Conservation (phyloP, 2,113 vertebrate species). For the Dipodomys stephensi region DNA sequence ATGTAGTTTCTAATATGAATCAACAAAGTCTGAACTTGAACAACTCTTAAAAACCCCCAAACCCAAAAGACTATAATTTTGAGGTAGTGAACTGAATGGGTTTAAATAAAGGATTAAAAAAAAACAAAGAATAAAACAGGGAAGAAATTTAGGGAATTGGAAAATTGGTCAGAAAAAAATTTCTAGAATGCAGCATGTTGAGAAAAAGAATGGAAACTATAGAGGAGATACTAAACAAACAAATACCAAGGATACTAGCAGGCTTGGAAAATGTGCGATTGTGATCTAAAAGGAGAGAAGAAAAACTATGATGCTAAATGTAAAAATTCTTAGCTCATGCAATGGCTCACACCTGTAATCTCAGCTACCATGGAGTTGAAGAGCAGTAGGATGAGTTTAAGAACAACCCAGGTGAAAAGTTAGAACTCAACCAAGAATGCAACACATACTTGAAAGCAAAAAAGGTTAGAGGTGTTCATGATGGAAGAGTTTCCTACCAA, state of each 20-base stretch:
- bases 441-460: too few relatives aligned
- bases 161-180: not conserved
- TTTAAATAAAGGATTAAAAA: not conserved
- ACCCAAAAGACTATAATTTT: not conserved
- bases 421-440: too few relatives aligned
- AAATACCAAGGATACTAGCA: not conserved
- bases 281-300: not conserved
- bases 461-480: too few relatives aligned
- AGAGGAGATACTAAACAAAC: not conserved
- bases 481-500: too few relatives aligned
- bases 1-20: not conserved
- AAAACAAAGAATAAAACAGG: conserved; percentile 22
- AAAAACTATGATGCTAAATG: not conserved
- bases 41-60: not conserved
- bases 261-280: not conserved
- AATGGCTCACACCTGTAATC: too few relatives aligned
- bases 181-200: not conserved
- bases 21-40: not conserved
- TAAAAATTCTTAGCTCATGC: not conserved
- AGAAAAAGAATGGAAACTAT: not conserved
- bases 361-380: too few relatives aligned
- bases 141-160: not conserved
- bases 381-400: too few relatives aligned
- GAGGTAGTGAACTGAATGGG: not conserved
- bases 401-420: too few relatives aligned